These are phyloP conservation scores for Plecturocebus donacophilus DNA, from an alignment of 2,113 vertebrate species.

Conservation along the genomic window DNA sequence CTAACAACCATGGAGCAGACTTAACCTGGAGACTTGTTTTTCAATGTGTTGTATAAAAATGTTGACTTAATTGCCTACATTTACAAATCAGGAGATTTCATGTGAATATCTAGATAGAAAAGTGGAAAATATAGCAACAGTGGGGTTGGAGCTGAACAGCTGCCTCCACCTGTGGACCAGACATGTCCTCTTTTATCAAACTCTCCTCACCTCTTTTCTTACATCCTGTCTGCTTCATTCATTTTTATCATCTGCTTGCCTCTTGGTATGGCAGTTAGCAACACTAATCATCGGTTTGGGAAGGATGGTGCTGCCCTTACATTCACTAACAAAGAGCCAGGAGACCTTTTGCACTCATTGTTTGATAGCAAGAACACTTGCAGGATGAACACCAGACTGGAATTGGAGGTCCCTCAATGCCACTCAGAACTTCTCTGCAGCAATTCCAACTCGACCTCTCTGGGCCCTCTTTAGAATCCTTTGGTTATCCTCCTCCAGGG, in stretches of 20 bases:
- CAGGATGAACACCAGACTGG: background rate
- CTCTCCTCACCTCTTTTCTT: background rate
- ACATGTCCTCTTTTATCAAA: fast-evolving
- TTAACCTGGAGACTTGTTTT: background rate
- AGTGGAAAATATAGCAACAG: background rate
- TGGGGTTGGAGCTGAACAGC: background rate
- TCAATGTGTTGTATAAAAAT: background rate
- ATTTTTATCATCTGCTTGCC: background rate
- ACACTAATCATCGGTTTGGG: background rate
- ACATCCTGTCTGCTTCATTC: background rate
- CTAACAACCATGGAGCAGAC: background rate
- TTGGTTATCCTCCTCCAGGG: background rate
- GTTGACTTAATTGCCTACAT: background rate
- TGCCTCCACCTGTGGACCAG: background rate
- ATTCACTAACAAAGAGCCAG: background rate
- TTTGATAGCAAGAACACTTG: background rate
- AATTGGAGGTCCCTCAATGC: background rate
- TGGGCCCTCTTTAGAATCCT: background rate
- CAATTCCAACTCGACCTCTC: background rate
- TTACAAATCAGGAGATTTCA: background rate
- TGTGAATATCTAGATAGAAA: background rate
- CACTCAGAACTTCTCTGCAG: background rate
- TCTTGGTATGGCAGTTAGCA: background rate
- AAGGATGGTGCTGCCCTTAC: background rate
- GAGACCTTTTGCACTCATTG: background rate